Conservation (phyloP, 2,113 vertebrate genomes). For the Patagioenas fasciata region DNA sequence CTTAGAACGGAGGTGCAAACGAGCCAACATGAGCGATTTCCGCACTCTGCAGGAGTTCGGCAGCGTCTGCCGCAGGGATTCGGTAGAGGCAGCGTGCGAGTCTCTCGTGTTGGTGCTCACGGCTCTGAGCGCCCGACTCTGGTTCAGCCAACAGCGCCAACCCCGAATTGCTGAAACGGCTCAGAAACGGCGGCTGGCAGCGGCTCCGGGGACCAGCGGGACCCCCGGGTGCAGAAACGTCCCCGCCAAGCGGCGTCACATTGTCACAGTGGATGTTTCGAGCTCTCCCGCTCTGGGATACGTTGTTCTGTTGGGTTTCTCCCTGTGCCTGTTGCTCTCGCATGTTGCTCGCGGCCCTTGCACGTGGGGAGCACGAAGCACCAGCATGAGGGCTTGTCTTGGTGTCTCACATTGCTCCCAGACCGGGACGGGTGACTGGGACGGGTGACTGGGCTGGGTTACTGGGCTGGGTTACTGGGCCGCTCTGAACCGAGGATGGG, state of each 20-base stretch:
- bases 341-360: too few species aligned
- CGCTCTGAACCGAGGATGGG: background rate
- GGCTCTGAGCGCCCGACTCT: fast-evolving
- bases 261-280: constrained; percentile 48
- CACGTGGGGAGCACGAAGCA: background rate
- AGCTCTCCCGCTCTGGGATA: background rate
- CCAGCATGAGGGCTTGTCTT: background rate
- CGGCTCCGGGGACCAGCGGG: background rate
- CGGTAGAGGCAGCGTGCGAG: background rate
- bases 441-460: too few species aligned
- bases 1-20: background rate
- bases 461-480: too few species aligned
- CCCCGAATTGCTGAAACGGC: background rate
- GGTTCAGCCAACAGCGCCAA: background rate
- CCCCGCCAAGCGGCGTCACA: background rate
- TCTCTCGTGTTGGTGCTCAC: background rate
- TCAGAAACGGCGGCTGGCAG: background rate
- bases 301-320: background rate
- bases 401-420: too few species aligned
- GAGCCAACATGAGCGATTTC: background rate
- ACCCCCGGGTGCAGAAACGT: too few species aligned
- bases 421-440: too few species aligned
- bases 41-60: background rate
- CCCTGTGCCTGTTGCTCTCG: too few species aligned
- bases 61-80: background rate